Evolutionary conservation across 1,140 invertebrate genomes (phyloP), one percentile per base, ranked within the genome.

Genomic region (Pseudobourletiella spinata): DNA sequence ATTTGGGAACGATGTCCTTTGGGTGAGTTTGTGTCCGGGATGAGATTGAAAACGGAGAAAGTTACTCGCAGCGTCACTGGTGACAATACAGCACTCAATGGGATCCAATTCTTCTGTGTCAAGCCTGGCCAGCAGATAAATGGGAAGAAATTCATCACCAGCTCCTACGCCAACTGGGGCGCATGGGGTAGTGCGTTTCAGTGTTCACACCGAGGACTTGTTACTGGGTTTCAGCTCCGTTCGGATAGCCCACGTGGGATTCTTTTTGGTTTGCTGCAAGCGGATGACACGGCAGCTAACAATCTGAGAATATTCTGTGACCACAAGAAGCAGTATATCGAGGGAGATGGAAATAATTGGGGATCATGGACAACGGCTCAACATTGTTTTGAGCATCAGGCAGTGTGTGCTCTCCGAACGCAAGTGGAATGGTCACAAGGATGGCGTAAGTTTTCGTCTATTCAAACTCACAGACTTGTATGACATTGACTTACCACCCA

Each of bases 371-470:
- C 63, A 0, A 39, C 20, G 24, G n/a, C 51, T 4, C 46, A 52
- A 28, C 43, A 51, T 26, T 67, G 65, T 28, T 44, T 18, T 20
- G 50, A 44, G 30, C 28, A 57, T 20, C 46, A 64, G 26, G 58
- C 62, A 6, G 28, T 68, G 29, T 68, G 66, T 44, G 66, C 54
- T 2, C 22, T 68, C 20, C 16, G 35, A 51, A 64, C 62, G 20
- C 66, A 68, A 64, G 56, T 68, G 2, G 57, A 68, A 44, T 15
- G 51, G 16, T 61, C 59, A 50, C 57, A 62, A 56, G 64, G 61
- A 46, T 32, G 25, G 20, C 29, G 63, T 63, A 58, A 60, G 35
- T 61, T 22, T n/a, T n/a, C n/a, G 32, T 39, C n/a, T 39, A n/a
- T n/a, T n/a, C n/a, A n/a, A n/a, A n/a, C n/a, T 39, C n/a, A 39